Evolutionary conservation across 1,140 invertebrate species (phyloP).

Genomic region (Episyrphus balteatus): DNA sequence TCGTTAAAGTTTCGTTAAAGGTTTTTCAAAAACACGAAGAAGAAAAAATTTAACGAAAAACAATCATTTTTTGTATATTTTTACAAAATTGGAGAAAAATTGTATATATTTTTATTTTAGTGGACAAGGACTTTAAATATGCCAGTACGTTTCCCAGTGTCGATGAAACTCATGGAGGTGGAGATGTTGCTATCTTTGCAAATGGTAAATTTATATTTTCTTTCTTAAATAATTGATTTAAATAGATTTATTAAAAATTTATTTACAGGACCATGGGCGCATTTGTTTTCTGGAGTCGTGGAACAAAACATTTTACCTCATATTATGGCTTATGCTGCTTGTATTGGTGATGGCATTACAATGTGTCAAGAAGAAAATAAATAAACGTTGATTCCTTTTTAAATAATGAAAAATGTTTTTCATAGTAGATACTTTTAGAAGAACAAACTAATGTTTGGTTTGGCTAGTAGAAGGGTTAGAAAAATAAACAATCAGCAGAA

Average conservation of each 20-base stretch:
- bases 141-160: constrained; percentile 41
- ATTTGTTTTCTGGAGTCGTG: constrained; percentile 59
- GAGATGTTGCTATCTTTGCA: constrained; percentile 55
- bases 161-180: constrained; percentile 54
- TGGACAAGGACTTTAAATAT: constrained; percentile 24
- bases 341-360: constrained; percentile 37
- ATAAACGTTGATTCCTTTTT: too few species aligned
- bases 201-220: constrained; percentile 18
- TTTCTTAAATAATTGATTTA: neutral
- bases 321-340: constrained; percentile 54
- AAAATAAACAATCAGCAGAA: too few species aligned
- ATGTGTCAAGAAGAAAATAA: constrained; percentile 13
- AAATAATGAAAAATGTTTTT: too few species aligned
- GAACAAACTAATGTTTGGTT: too few species aligned
- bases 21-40: too few species aligned
- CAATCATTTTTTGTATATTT: too few species aligned
- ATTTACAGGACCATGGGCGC: constrained; percentile 41
- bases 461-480: too few species aligned
- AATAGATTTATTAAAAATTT: too few species aligned
- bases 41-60: too few species aligned
- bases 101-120: constrained; percentile 5
- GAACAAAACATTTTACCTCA: constrained; percentile 69
- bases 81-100: too few species aligned
- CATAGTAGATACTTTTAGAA: too few species aligned
- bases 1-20: too few species aligned